These are phyloP conservation scores for Oreochromis niloticus DNA, from an alignment of 2,113 vertebrate genomes.

Conservation along the genomic window DNA sequence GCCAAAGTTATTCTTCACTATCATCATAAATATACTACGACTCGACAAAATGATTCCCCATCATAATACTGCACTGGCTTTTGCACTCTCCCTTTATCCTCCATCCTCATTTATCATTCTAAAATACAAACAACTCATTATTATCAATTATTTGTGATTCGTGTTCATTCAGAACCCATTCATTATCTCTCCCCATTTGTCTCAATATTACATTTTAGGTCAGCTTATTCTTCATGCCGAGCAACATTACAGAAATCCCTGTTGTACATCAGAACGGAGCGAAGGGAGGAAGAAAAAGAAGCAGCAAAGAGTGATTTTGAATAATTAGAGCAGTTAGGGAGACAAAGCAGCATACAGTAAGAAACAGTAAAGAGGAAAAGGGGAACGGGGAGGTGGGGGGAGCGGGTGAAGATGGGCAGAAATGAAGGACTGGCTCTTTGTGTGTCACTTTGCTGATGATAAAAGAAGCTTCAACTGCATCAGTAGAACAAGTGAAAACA, in stretches of 20 bases:
- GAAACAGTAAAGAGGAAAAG: not conserved
- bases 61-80: not conserved
- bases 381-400: fast-evolving
- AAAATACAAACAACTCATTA: not conserved
- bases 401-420: not conserved
- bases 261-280: not conserved
- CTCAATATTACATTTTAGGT: not conserved
- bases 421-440: not conserved
- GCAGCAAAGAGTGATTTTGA: not conserved
- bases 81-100: not conserved
- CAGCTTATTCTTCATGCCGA: not conserved
- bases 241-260: not conserved
- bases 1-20: not conserved
- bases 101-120: not conserved
- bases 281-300: not conserved
- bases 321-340: not conserved
- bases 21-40: not conserved
- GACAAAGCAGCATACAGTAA: not conserved
- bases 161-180: not conserved
- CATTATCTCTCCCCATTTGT: not conserved
- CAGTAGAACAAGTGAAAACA: not conserved
- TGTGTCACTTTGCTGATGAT: not conserved
- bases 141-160: not conserved
- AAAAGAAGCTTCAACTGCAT: not conserved
- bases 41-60: not conserved